Percentiles rank a stretch among this genome's conserved stretches.
Conservation (phyloP, 2,888 invertebrate species). For the Baccha elongata region DNA sequence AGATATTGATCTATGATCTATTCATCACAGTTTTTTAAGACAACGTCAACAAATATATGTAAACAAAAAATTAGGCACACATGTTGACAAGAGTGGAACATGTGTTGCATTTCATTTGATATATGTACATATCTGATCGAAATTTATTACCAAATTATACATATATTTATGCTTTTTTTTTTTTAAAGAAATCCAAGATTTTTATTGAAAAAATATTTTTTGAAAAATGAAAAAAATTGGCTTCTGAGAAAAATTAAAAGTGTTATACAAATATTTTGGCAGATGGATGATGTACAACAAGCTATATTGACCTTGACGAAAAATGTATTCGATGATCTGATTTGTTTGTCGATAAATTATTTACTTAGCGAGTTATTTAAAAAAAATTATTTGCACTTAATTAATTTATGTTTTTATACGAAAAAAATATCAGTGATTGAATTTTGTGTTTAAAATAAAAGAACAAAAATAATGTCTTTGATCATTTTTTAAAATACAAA, state of each 20-base stretch:
- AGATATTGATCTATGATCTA: conserved; percentile 13
- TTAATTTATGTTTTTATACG: too few relatives aligned
- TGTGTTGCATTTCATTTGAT: conserved; percentile 1
- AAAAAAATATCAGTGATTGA: too few relatives aligned
- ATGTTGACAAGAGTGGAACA: conserved; percentile 17
- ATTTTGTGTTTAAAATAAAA: too few relatives aligned
- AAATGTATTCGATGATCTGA: too few relatives aligned
- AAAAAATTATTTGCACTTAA: too few relatives aligned
- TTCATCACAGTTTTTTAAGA: conserved; percentile 8
- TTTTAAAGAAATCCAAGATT: background rate
- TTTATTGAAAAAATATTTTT: background rate
- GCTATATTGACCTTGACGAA: background rate
- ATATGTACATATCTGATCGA: conserved; percentile 10
- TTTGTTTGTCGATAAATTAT: too few relatives aligned
- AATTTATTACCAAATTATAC: conserved; percentile 6
- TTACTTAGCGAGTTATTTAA: too few relatives aligned
- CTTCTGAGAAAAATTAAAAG: background rate
- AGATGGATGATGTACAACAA: background rate
- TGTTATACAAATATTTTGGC: background rate
- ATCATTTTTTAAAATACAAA: too few relatives aligned
- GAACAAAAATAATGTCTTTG: too few relatives aligned
- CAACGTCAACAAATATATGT: background rate
- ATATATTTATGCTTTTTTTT: background rate
- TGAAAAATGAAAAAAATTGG: background rate
- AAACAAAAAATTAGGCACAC: background rate